phyloP scores from a whole-genome alignment of 30 jellyfish, hydroid and myxozoan genomes.

The Phacellophora camtschatica region DNA sequence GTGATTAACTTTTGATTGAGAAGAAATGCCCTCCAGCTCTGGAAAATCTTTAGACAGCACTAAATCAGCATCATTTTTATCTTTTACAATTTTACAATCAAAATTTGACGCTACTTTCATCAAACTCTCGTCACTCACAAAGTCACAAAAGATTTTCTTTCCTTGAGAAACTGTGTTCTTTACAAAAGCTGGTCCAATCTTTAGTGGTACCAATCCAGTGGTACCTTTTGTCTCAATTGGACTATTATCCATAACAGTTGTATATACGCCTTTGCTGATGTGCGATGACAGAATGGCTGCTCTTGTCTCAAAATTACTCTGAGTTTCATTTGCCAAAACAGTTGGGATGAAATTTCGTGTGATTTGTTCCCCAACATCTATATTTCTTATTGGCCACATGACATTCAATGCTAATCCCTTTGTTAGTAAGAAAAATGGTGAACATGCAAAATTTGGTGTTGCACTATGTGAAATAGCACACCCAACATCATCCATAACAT shows the following conservation, averaged over 20 bases:
- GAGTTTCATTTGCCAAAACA: constrained; percentile 25
- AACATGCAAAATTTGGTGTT: constrained; percentile 72
- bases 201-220: background rate
- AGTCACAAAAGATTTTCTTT: constrained; percentile 34
- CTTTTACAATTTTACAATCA: constrained; percentile 8
- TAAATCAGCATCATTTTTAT: constrained; percentile 2
- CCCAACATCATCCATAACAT: constrained; percentile 87
- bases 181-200: background rate
- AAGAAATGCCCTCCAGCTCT: background rate
- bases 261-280: background rate
- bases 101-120: background rate
- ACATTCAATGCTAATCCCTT: constrained; percentile 45
- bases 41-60: background rate
- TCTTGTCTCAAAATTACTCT: constrained; percentile 25
- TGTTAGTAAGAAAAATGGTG: constrained; percentile 56
- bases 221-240: background rate
- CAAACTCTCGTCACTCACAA: background rate
- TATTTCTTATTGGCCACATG: constrained; percentile 77
- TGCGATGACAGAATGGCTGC: background rate
- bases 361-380: constrained; percentile 53
- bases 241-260: background rate
- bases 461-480: constrained; percentile 61
- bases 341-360: constrained; percentile 68
- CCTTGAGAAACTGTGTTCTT: background rate
- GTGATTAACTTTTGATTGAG: background rate